Evolutionary conservation across 2,888 invertebrate genomes (phyloP).

Genomic region (Sphaerophoria taeniata): DNA sequence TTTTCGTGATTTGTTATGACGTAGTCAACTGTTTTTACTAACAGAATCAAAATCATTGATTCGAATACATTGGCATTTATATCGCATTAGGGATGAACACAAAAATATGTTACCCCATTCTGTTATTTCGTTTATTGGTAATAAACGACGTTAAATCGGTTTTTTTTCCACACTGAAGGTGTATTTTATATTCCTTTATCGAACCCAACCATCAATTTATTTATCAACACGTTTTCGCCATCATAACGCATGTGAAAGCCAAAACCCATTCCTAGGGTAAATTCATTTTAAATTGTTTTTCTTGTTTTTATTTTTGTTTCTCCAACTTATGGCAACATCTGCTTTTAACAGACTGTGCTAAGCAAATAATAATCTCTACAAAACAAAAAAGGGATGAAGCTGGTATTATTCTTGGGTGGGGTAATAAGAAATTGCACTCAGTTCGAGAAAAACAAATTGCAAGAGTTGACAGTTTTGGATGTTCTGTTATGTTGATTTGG

Average conservation of each 20-base stretch:
- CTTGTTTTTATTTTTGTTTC: not conserved
- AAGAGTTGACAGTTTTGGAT: too few species aligned
- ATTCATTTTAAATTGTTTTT: slow-evolving; percentile 33
- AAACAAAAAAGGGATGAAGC: slow-evolving; percentile 15
- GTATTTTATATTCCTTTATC: slow-evolving; percentile 20
- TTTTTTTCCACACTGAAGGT: not conserved
- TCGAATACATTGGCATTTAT: slow-evolving; percentile 66
- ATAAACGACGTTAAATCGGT: slow-evolving; percentile 16
- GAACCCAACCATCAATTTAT: slow-evolving; percentile 43
- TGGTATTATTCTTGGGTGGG: not conserved
- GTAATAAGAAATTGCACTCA: not conserved
- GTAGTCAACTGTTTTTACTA: not conserved
- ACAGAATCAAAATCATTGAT: slow-evolving; percentile 45
- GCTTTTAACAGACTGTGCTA: slow-evolving; percentile 37
- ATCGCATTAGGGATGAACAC: slow-evolving; percentile 66
- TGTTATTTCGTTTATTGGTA: slow-evolving; percentile 20
- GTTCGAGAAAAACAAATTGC: too few species aligned
- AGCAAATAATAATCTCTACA: slow-evolving; percentile 38
- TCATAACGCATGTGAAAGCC: slow-evolving; percentile 63
- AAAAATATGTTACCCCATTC: slow-evolving; percentile 35
- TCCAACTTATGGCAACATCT: slow-evolving; percentile 50
- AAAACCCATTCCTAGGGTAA: slow-evolving; percentile 18
- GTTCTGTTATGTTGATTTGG: too few species aligned
- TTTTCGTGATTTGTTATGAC: too few species aligned
- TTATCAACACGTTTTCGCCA: slow-evolving; percentile 70